Conservation (phyloP, 2,888 invertebrate species). For the Stenchaetothrips biformis region DNA sequence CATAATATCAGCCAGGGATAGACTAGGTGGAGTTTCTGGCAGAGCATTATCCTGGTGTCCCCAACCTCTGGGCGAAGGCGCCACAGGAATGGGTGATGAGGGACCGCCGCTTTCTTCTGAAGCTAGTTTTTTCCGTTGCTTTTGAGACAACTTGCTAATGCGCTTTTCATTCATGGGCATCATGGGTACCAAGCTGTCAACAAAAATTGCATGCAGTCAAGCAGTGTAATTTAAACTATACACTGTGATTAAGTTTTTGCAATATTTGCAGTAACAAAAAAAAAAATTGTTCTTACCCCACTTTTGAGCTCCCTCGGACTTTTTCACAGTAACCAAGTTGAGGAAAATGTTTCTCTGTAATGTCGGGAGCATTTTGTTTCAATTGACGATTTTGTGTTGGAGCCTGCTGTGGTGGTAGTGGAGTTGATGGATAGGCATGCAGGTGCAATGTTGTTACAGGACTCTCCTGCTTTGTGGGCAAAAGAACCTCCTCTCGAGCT, state of each 20-base stretch:
- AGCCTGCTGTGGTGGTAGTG: not conserved
- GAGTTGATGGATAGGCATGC: not conserved
- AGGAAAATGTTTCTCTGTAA: constrained; percentile 45
- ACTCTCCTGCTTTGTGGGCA: not conserved
- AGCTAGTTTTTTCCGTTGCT: constrained; percentile 58
- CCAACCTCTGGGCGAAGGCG: not conserved
- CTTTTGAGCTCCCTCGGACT: not conserved
- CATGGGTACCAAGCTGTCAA: constrained; percentile 32
- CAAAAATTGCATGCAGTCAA: not conserved
- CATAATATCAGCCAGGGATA: constrained; percentile 36
- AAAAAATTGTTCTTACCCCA: not conserved
- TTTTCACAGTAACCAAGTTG: constrained; percentile 36
- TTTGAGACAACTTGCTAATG: constrained; percentile 56
- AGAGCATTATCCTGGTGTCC: not conserved
- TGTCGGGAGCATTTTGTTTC: not conserved
- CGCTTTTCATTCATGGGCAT: constrained; percentile 40
- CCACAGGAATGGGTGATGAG: constrained; percentile 38
- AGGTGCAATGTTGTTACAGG: not conserved
- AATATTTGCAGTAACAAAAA: not conserved
- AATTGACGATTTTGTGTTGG: not conserved
- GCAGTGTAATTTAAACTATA: too few relatives aligned
- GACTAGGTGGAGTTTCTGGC: not conserved
- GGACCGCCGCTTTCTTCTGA: constrained; percentile 47
- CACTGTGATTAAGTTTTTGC: not conserved
- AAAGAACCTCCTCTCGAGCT: not conserved